Conservation (phyloP, 1,140 invertebrate genomes). For the Carposina sasakii region DNA sequence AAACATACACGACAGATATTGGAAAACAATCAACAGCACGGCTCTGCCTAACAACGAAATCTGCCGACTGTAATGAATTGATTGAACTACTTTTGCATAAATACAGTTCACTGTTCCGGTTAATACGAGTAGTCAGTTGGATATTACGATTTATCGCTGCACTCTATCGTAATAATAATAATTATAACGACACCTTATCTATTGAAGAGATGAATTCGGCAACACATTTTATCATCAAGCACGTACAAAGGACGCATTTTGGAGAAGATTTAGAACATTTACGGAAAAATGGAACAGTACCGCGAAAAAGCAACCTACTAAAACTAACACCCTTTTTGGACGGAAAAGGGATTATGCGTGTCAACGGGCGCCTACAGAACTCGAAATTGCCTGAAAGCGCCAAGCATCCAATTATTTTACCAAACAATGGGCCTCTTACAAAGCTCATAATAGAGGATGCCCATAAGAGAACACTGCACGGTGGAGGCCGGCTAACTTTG, state of each 20-base stretch:
- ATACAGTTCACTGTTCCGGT: background rate
- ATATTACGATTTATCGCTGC: background rate
- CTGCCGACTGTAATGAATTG: background rate
- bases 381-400: constrained; percentile 28
- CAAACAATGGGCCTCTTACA: constrained; percentile 8
- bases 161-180: background rate
- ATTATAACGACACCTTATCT: background rate
- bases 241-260: background rate
- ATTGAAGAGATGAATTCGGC: background rate
- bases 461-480: constrained; percentile 31
- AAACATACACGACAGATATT: background rate
- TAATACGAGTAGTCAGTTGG: background rate
- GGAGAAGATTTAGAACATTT: background rate
- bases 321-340: constrained; percentile 39
- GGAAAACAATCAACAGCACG: background rate
- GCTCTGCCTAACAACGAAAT: background rate
- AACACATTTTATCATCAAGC: background rate
- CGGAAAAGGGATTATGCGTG: constrained; percentile 36
- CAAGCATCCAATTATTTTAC: constrained; percentile 31
- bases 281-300: background rate
- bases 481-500: constrained; percentile 25
- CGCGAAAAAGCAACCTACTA: constrained; percentile 4
- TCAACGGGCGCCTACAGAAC: constrained; percentile 42
- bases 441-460: constrained; percentile 25
- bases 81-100: background rate